These are phyloP conservation scores for Prunella strophiata DNA, from an alignment of 2,797 vertebrate species.

Conservation along the genomic window DNA sequence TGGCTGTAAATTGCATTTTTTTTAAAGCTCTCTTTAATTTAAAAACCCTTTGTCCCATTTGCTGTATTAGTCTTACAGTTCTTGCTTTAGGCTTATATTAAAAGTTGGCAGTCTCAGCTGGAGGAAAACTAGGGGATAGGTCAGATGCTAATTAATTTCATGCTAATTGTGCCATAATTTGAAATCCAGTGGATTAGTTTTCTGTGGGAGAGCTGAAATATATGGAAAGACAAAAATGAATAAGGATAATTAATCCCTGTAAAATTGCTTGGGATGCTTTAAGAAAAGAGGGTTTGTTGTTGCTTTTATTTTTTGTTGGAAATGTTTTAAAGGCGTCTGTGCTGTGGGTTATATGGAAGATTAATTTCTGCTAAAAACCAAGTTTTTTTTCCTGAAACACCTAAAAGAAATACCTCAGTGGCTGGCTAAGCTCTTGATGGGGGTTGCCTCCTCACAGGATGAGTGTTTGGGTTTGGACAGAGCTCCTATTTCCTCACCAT, in stretches of 20 bases:
- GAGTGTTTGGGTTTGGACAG: neutral
- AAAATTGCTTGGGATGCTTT: conserved; percentile 40
- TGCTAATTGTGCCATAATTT: conserved; percentile 62
- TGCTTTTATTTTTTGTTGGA: neutral
- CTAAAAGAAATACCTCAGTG: neutral
- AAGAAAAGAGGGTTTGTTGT: neutral
- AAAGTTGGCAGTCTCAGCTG: conserved; percentile 56
- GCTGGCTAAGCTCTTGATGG: neutral
- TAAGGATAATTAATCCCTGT: conserved; percentile 48
- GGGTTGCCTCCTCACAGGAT: neutral
- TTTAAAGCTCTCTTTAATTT: conserved; percentile 11
- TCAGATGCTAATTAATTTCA: conserved; percentile 63
- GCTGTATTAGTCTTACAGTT: conserved; percentile 1
- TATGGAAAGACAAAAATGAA: conserved; percentile 38
- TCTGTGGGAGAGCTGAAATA: conserved; percentile 46
- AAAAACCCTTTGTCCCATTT: conserved; percentile 51
- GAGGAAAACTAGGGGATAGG: conserved; percentile 60
- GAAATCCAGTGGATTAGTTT: conserved; percentile 54
- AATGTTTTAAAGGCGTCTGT: neutral
- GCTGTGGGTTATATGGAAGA: neutral
- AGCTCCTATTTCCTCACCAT: neutral
- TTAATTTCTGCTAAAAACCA: neutral
- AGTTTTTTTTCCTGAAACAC: neutral
- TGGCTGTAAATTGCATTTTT: conserved; percentile 17
- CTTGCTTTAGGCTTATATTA: conserved; percentile 60